Evolutionary conservation across 23 tunicate species (phyloP).

Genomic region (Botrylloides violaceus): DNA sequence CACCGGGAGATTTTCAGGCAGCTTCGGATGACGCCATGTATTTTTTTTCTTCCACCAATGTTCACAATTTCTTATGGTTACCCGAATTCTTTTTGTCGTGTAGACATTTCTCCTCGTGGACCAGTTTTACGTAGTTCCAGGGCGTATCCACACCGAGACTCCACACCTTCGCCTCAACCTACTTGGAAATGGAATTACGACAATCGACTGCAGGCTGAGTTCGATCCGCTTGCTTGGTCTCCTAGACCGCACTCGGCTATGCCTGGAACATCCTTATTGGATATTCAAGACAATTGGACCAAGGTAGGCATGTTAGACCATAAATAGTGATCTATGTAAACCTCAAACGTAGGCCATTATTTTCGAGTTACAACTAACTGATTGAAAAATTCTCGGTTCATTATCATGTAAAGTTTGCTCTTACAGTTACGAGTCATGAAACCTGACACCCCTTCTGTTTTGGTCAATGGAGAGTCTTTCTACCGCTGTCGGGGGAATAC

Average conservation of each 20-base stretch:
- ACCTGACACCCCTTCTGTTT: background rate
- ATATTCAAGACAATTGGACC: conserved; percentile 71
- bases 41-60: no score
- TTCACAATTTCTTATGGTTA: no score
- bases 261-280: conserved; percentile 51
- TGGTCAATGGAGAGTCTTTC: background rate
- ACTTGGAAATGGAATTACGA: conserved; percentile 82
- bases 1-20: no score
- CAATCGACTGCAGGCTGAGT: conserved; percentile 39
- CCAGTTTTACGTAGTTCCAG: conserved; percentile 61
- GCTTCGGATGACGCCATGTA: no score
- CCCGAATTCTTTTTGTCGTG: background rate
- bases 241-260: conserved; percentile 40
- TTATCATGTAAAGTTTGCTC: no score
- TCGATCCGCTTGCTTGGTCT: conserved; percentile 55
- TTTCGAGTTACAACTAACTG: no score
- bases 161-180: conserved; percentile 25
- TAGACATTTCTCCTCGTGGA: conserved; percentile 28
- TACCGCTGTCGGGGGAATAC: background rate
- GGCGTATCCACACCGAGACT: conserved; percentile 26
- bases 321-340: background rate
- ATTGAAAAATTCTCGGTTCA: background rate
- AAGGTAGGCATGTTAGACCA: no score
- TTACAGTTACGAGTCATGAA: background rate
- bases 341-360: background rate